These are phyloP conservation scores for Drosophila nigromelanica DNA, from an alignment of 1,140 invertebrate species.

Conservation along the genomic window DNA sequence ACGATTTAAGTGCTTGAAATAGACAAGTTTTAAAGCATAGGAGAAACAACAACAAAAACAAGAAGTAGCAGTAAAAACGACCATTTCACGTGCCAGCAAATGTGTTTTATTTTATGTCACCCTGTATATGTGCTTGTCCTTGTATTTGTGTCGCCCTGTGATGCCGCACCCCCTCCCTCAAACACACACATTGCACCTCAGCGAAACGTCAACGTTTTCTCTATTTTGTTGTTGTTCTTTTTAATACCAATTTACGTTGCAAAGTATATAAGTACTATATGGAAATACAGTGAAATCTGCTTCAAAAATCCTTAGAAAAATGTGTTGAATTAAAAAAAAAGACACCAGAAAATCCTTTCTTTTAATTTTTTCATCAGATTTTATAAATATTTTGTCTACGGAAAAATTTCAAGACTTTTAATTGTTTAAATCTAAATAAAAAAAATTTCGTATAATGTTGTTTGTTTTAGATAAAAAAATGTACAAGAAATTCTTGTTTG, in stretches of 20 bases:
- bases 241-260: slow-evolving; percentile 45
- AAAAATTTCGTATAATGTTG: no score
- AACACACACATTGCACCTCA: slow-evolving; percentile 39
- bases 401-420: no score
- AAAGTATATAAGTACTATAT: slow-evolving; percentile 6
- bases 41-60: not conserved
- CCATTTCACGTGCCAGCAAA: slow-evolving; percentile 37
- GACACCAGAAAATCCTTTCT: no score
- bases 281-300: no score
- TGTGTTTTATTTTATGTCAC: slow-evolving; percentile 13
- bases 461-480: no score
- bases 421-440: no score
- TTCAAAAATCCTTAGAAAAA: no score
- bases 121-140: slow-evolving; percentile 29
- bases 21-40: slow-evolving; percentile 10
- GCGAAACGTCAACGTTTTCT: slow-evolving; percentile 50
- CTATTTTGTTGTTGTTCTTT: slow-evolving; percentile 1
- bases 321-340: no score
- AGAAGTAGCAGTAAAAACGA: not conserved
- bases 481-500: no score
- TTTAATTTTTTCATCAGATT: no score
- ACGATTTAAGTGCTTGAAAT: slow-evolving; percentile 38
- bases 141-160: not conserved
- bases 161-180: slow-evolving; percentile 3
- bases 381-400: no score